These are phyloP conservation scores for Hippoglossus stenolepis DNA, from an alignment of 2,113 vertebrate genomes.

Conservation along the genomic window DNA sequence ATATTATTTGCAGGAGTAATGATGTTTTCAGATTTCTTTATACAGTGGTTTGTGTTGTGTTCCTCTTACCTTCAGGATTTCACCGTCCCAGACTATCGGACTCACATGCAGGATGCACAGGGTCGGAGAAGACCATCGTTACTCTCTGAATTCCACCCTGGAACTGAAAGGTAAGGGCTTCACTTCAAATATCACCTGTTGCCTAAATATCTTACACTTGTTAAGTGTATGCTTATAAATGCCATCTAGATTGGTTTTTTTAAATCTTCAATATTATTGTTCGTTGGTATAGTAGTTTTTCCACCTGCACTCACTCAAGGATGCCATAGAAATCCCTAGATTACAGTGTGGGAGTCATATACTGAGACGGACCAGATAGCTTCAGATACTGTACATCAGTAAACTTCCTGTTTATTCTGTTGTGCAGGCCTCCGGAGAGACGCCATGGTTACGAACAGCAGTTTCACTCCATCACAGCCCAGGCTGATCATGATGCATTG, in stretches of 20 bases:
- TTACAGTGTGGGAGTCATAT: neutral
- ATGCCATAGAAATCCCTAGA: neutral
- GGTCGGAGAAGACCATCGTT: slow-evolving; percentile 93
- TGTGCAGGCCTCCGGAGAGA: slow-evolving; percentile 92
- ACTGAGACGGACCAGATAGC: neutral
- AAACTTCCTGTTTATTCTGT: slow-evolving; percentile 38
- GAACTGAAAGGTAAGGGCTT: slow-evolving; percentile 88
- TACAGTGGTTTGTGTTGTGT: slow-evolving; percentile 15
- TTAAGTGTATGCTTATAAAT: neutral
- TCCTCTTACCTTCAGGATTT: slow-evolving; percentile 86
- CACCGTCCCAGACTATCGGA: slow-evolving; percentile 91
- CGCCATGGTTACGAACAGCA: slow-evolving; percentile 94
- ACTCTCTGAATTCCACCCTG: slow-evolving; percentile 97
- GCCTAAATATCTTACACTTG: neutral
- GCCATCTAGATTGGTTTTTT: neutral
- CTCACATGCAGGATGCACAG: slow-evolving; percentile 92
- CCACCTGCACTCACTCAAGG: neutral
- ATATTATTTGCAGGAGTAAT: neutral
- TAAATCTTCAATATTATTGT: neutral
- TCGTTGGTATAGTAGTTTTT: neutral
- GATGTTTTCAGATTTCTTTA: neutral
- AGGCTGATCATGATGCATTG: slow-evolving; percentile 89
- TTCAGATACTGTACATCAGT: slow-evolving; percentile 4
- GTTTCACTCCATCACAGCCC: slow-evolving; percentile 87
- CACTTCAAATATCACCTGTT: neutral